Conservation (phyloP, 2,888 invertebrate species). For the Himalopsyche anomala region DNA sequence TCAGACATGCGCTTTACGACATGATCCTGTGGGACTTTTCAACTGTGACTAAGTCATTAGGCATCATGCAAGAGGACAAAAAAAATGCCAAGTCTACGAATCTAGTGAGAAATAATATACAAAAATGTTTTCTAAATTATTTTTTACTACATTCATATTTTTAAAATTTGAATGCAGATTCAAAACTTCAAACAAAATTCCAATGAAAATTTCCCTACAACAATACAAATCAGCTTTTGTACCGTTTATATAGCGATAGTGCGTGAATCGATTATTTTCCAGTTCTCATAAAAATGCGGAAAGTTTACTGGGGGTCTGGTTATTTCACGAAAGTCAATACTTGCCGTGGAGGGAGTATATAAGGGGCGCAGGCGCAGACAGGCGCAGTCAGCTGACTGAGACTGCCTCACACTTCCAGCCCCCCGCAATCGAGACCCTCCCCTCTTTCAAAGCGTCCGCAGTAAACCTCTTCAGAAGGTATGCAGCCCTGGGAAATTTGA, state of each 20-base stretch:
- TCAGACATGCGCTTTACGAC: neutral
- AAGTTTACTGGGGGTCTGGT: conserved; percentile 61
- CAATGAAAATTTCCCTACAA: neutral
- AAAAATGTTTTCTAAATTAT: too few species aligned
- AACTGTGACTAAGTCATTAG: conserved; percentile 47
- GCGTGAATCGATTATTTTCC: conserved; percentile 62
- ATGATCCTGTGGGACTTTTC: conserved; percentile 57
- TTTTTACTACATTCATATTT: too few species aligned
- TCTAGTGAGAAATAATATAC: neutral
- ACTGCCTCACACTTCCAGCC: neutral
- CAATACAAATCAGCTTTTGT: neutral
- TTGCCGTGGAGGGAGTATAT: conserved; percentile 49
- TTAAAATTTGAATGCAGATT: too few species aligned
- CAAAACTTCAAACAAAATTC: too few species aligned
- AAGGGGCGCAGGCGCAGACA: conserved; percentile 56
- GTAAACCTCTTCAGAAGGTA: conserved; percentile 44
- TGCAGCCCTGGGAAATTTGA: conserved; percentile 55
- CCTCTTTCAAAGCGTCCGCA: neutral
- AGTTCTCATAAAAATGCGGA: conserved; percentile 64
- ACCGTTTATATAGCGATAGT: neutral
- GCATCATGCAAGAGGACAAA: neutral
- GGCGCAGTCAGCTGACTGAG: conserved; percentile 54
- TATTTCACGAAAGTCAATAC: conserved; percentile 63
- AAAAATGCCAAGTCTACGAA: neutral
- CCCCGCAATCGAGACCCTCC: neutral